These are phyloP conservation scores for Aurelia aurita DNA, from an alignment of 30 jellyfish, hydroid and myxozoan genomes.

Conservation along the genomic window DNA sequence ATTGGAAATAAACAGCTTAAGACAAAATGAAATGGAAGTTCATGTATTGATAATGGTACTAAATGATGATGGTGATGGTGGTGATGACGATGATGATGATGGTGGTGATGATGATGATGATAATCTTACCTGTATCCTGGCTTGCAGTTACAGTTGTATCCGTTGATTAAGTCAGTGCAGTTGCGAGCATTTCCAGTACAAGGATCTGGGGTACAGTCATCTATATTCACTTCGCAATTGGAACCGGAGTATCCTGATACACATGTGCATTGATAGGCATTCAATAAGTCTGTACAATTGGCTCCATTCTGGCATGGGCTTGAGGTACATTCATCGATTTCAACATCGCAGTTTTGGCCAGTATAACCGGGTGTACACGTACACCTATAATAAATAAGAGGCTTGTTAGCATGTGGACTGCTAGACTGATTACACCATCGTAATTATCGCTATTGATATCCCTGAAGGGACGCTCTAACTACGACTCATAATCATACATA, in stretches of 20 bases:
- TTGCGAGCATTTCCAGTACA: slow-evolving; percentile 68
- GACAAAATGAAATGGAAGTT: too few species aligned
- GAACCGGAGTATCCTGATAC: slow-evolving; percentile 83
- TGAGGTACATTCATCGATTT: slow-evolving; percentile 77
- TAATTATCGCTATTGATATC: too few species aligned
- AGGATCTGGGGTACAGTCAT: slow-evolving; percentile 84
- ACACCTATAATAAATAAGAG: slow-evolving; percentile 30
- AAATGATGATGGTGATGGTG: too few species aligned
- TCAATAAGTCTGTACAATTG: slow-evolving; percentile 86
- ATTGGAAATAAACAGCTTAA: too few species aligned
- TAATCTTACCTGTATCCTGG: slow-evolving; percentile 81
- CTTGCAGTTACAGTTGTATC: slow-evolving; percentile 82
- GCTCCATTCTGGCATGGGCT: slow-evolving; percentile 77
- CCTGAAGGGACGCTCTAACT: too few species aligned
- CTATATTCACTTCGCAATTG: slow-evolving; percentile 69
- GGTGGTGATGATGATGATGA: neutral
- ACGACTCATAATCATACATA: too few species aligned
- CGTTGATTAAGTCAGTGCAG: slow-evolving; percentile 88
- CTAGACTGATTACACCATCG: neutral
- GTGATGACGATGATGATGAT: too few species aligned
- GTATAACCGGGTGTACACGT: slow-evolving; percentile 77
- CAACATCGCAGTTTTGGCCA: slow-evolving; percentile 82
- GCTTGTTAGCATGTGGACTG: too few species aligned
- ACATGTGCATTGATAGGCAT: slow-evolving; percentile 77
- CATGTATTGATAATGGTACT: too few species aligned